phyloP scores from a whole-genome alignment of 2,888 invertebrate species.

The Mythimna impura region DNA sequence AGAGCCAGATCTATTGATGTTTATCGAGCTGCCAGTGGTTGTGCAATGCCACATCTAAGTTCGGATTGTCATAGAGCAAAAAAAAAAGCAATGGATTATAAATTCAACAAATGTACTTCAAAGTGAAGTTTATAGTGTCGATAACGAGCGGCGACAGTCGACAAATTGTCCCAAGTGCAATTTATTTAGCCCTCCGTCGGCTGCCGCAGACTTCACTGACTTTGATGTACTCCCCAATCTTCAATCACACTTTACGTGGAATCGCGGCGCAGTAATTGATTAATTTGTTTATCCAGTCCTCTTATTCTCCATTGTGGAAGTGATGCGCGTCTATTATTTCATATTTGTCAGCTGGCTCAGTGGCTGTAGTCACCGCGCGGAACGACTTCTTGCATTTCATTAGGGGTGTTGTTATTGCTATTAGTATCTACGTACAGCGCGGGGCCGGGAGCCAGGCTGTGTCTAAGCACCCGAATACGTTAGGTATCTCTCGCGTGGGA shows the following conservation, averaged over 20 bases:
- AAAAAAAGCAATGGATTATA: too few species aligned
- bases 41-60: background rate
- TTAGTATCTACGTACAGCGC: conserved; percentile 38
- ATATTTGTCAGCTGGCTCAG: conserved; percentile 27
- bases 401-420: conserved; percentile 59
- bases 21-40: conserved; percentile 11
- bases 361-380: conserved; percentile 23
- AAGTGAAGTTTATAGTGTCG: conserved; percentile 51
- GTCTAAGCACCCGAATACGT: conserved; percentile 65
- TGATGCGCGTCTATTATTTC: conserved; percentile 29
- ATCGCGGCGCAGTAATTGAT: conserved; percentile 58
- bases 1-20: background rate
- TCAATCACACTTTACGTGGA: conserved; percentile 66
- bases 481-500: conserved; percentile 67
- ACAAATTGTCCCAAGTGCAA: conserved; percentile 76
- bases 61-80: conserved; percentile 13
- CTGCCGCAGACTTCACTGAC: conserved; percentile 55
- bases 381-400: conserved; percentile 45
- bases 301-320: conserved; percentile 14
- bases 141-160: conserved; percentile 54
- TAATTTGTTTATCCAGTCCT: conserved; percentile 55
- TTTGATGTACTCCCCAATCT: conserved; percentile 69
- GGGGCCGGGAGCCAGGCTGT: conserved; percentile 47
- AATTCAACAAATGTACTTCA: conserved; percentile 41
- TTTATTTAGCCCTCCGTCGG: conserved; percentile 70